Percentiles rank a stretch among this genome's conserved stretches.
These are phyloP conservation scores for Arctocebus calabarensis DNA, from an alignment of 2,797 vertebrate genomes.

Conservation along the genomic window DNA sequence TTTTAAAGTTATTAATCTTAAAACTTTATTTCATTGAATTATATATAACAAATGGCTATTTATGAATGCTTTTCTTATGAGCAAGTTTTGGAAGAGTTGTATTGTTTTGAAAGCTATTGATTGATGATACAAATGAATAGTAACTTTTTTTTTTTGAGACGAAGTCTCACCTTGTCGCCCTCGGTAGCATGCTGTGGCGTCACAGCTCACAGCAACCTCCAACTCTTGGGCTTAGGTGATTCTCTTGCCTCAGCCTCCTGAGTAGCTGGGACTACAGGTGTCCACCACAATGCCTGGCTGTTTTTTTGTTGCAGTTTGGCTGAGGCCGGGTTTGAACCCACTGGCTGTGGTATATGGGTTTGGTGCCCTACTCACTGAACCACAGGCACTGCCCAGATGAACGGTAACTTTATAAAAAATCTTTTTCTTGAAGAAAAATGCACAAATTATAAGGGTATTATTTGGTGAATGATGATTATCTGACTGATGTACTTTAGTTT, in stretches of 20 bases:
- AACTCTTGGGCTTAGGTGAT: no score
- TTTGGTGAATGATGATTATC: slow-evolving; percentile 32
- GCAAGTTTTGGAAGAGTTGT: neutral
- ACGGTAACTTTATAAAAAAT: neutral
- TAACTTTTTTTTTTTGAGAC: neutral
- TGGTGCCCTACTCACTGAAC: no score
- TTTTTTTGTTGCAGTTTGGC: no score
- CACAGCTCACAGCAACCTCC: no score
- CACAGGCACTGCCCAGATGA: neutral
- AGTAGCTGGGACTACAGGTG: no score
- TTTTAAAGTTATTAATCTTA: neutral
- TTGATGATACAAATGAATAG: neutral
- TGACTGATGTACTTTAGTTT: neutral
- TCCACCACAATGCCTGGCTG: no score
- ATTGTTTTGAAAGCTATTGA: neutral
- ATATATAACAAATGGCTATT: neutral
- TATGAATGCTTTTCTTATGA: neutral
- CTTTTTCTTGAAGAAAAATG: neutral
- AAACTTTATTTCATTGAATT: neutral
- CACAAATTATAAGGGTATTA: neutral
- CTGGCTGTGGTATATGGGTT: no score
- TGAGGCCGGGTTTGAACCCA: no score
- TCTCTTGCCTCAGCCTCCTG: no score
- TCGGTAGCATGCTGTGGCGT: no score
- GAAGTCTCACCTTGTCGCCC: no score